These are phyloP conservation scores for Eristalis tenax DNA, from an alignment of 2,888 invertebrate species.

Conservation along the genomic window DNA sequence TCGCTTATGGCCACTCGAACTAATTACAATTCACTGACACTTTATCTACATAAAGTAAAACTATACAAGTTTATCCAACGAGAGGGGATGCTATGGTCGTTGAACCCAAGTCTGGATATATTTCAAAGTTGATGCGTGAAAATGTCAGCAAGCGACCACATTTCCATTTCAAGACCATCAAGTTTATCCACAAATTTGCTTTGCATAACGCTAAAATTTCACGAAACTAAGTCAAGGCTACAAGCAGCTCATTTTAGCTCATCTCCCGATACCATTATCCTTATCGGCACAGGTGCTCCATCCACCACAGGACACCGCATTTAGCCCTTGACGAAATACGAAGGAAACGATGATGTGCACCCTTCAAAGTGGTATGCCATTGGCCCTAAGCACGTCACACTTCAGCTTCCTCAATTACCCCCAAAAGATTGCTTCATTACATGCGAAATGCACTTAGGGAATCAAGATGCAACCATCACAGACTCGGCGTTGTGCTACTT, in stretches of 20 bases:
- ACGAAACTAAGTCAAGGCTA: background rate
- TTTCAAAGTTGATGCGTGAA: too few species aligned
- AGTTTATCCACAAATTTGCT: too few species aligned
- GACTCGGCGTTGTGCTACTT: conserved; percentile 29
- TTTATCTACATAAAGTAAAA: too few species aligned
- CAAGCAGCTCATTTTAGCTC: background rate
- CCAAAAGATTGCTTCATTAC: conserved; percentile 12
- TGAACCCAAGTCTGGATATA: too few species aligned
- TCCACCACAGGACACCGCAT: background rate
- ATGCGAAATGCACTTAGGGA: conserved; percentile 22
- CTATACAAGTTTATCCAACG: too few species aligned
- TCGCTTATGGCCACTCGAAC: too few species aligned
- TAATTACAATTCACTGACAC: too few species aligned
- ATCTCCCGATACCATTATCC: background rate
- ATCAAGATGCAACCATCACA: conserved; percentile 36
- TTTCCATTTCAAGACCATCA: too few species aligned
- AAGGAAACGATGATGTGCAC: background rate
- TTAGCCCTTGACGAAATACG: conserved; percentile 3
- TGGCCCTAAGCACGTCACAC: conserved; percentile 2
- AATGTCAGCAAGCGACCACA: too few species aligned
- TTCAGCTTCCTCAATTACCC: conserved; percentile 21
- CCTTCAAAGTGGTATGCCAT: background rate
- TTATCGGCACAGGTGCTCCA: background rate
- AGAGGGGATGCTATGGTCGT: too few species aligned
- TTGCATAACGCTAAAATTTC: too few species aligned